A percentile compares a stretch with the other conserved stretches of the same genome.
Evolutionary conservation across 2,888 invertebrate genomes (phyloP).

Genomic region (Catonia carolina): DNA sequence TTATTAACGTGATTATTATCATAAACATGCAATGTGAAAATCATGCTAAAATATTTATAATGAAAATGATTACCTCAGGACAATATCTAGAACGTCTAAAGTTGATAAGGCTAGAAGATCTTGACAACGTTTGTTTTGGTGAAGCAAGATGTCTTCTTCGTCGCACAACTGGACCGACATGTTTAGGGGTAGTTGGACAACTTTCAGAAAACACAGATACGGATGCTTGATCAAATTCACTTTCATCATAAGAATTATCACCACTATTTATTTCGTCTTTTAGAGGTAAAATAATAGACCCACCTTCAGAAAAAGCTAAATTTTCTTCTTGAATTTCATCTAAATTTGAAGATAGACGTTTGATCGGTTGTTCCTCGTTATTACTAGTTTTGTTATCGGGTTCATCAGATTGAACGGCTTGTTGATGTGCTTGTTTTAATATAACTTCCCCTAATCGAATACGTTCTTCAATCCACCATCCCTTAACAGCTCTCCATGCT

Average conservation of each 20-base stretch:
- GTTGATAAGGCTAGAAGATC: constrained; percentile 25
- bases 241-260: constrained; percentile 3
- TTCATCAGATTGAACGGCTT: constrained; percentile 24
- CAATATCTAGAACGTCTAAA: constrained; percentile 27
- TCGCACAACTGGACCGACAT: too few relatives aligned
- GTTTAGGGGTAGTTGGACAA: neutral
- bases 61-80: constrained; percentile 21
- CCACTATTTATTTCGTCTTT: neutral
- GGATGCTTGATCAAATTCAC: neutral
- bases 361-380: too few relatives aligned
- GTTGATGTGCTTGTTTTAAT: constrained; percentile 29
- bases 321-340: neutral
- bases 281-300: neutral
- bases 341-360: too few relatives aligned
- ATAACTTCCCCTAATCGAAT: constrained; percentile 28
- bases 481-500: constrained; percentile 32
- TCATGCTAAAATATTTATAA: too few relatives aligned
- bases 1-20: too few relatives aligned
- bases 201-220: neutral
- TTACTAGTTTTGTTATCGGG: neutral
- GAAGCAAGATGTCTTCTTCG: constrained; percentile 9
- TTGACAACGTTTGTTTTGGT: constrained; percentile 24
- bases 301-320: neutral
- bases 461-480: constrained; percentile 34
- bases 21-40: too few relatives aligned